Evolutionary conservation across 1,140 invertebrate species (phyloP), one percentile per base, ranked within the genome.

Genomic region (Hestina assimilis): DNA sequence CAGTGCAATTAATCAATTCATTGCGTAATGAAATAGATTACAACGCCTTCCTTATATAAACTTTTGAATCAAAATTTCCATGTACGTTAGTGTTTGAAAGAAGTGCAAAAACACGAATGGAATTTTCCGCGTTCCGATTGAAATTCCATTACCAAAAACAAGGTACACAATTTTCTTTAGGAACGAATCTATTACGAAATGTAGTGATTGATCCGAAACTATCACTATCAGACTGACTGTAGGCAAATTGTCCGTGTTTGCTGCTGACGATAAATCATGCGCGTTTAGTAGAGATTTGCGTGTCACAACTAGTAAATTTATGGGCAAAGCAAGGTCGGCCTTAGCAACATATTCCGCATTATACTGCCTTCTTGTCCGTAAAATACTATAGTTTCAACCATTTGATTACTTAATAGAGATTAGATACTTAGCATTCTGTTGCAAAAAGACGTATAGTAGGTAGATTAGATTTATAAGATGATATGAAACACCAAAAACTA

Each of bases 241-340:
- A 57, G 74, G 65, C 59, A 78, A 72, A 80, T 72, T 72, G 69
- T 75, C 69, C 63, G 70, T 68, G 69, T 76, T 79, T 65, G 72
- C 60, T 66, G 66, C 51, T 58, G 57, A 54, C 59, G 38, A 78
- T 83, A 83, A 77, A 80, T 83, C 75, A 79, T 63, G 46, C 69
- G 74, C 71, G 68, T 73, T 85, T 78, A 76, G 70, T 72, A 61
- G 69, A 82, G 75, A 85, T 85, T 83, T 82, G 79, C 80, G 66
- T 83, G 79, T 77, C 79, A 72, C 69, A 75, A 75, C 61, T 69
- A 64, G 66, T 69, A 57, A 72, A 81, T 82, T 83, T 79, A 80
- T 83, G 50, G 64, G 66, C 54, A 68, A 66, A 33, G 71, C 76
- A 83, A 83, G 76, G 78, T 79, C 77, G 77, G 66, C 38, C 55